These are phyloP conservation scores for Drosophila punjabiensis DNA, from an alignment of 1,140 invertebrate species.

Conservation along the genomic window DNA sequence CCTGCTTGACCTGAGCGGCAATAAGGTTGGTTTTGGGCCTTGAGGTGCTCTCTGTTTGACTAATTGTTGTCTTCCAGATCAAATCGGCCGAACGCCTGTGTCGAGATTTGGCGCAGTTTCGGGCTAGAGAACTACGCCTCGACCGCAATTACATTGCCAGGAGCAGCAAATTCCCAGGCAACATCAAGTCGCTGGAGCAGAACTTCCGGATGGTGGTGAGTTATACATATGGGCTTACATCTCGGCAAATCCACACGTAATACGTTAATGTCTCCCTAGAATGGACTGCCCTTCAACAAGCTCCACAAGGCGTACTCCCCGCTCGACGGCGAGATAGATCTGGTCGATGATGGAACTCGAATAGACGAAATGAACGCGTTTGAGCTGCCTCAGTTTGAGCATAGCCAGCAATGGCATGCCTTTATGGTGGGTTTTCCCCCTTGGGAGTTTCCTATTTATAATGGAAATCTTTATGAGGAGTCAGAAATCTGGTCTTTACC, in stretches of 20 bases:
- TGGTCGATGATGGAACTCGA: constrained; percentile 54
- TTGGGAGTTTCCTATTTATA: not conserved
- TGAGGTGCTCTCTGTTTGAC: too few relatives aligned
- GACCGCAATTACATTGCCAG: constrained; percentile 68
- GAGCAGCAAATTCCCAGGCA: constrained; percentile 52
- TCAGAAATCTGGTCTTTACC: too few relatives aligned
- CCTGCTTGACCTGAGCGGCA: constrained; percentile 49
- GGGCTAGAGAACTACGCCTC: constrained; percentile 61
- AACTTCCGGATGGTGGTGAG: constrained; percentile 72
- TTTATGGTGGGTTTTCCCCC: constrained; percentile 51
- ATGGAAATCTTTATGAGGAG: not conserved
- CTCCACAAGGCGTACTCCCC: constrained; percentile 64
- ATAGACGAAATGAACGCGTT: constrained; percentile 60
- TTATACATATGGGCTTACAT: not conserved
- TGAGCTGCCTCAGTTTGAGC: constrained; percentile 38
- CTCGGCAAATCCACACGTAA: not conserved
- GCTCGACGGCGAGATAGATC: constrained; percentile 60
- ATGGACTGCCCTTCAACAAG: constrained; percentile 66
- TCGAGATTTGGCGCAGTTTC: constrained; percentile 41
- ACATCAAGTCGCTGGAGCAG: constrained; percentile 42
- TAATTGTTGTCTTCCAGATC: constrained; percentile 31
- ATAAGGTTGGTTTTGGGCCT: constrained; percentile 34
- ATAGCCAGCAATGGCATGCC: constrained; percentile 72
- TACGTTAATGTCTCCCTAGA: constrained; percentile 23
- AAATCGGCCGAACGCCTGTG: constrained; percentile 49